Conservation (phyloP, 2,888 invertebrate species). For the Bugula neritina region DNA sequence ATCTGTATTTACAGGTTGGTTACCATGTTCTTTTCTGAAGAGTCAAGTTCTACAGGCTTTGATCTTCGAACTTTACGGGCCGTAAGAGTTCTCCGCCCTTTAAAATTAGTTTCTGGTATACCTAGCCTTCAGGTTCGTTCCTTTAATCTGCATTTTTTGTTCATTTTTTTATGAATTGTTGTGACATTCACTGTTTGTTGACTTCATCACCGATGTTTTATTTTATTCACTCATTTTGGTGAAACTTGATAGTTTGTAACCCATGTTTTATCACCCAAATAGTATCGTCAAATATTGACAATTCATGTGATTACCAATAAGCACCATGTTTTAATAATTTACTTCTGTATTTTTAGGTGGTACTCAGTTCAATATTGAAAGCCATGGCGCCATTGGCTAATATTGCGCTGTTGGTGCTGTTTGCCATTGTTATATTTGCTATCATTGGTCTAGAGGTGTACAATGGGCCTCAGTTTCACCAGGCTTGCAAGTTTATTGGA, state of each 20-base stretch:
- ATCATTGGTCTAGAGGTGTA: slow-evolving; percentile 99
- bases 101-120: slow-evolving; percentile 99
- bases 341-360: slow-evolving; percentile 99
- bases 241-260: too few relatives aligned
- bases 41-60: slow-evolving; percentile 53
- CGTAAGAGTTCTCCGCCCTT: slow-evolving; percentile 96
- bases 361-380: slow-evolving; percentile 99
- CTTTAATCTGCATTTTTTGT: background rate
- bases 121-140: slow-evolving; percentile 81
- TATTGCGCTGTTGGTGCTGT: slow-evolving; percentile 98
- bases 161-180: too few relatives aligned
- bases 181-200: too few relatives aligned
- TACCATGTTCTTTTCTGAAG: slow-evolving; percentile 60
- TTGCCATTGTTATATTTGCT: slow-evolving; percentile 99
- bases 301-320: too few relatives aligned
- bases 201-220: too few relatives aligned
- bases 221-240: too few relatives aligned
- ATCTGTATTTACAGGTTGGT: slow-evolving; percentile 86
- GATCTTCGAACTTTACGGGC: slow-evolving; percentile 99
- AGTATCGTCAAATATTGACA: too few relatives aligned
- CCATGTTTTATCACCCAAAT: too few relatives aligned
- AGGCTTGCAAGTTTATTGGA: slow-evolving; percentile 70
- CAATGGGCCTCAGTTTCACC: slow-evolving; percentile 89
- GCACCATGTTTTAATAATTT: too few relatives aligned
- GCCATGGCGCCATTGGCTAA: slow-evolving; percentile 99